These are phyloP conservation scores for Sminthurinus signatus DNA, from an alignment of 1,140 invertebrate species.

Conservation along the genomic window DNA sequence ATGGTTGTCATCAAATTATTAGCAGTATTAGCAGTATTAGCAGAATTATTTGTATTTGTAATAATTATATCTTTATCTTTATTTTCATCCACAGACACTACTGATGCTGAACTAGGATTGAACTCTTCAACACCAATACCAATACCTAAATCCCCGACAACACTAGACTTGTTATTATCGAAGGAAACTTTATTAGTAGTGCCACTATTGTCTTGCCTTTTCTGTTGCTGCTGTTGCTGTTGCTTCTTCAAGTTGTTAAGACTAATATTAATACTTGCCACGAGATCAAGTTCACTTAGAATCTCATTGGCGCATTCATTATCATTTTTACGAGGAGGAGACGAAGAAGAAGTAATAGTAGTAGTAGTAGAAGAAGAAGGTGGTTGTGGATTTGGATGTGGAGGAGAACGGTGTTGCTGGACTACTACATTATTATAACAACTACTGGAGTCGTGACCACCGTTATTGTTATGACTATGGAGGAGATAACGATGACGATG, in stretches of 20 bases:
- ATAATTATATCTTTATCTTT: neutral
- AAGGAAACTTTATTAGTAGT: neutral
- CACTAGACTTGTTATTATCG: neutral
- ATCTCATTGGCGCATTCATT: conserved; percentile 24
- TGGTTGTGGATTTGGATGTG: too few species aligned
- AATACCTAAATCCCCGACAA: too few species aligned
- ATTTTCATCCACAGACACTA: neutral
- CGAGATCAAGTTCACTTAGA: conserved; percentile 36
- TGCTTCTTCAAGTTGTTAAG: conserved; percentile 3
- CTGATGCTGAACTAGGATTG: neutral
- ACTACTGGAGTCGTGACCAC: neutral
- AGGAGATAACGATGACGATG: too few species aligned
- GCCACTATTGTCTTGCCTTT: too few species aligned
- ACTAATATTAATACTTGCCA: conserved; percentile 23
- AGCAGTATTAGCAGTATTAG: too few species aligned
- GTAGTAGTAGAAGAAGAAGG: too few species aligned
- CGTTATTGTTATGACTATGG: neutral
- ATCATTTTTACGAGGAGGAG: conserved; percentile 13
- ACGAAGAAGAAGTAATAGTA: neutral
- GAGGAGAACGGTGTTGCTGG: too few species aligned
- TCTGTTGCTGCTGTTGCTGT: too few species aligned
- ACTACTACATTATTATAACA: too few species aligned
- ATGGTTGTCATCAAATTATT: too few species aligned
- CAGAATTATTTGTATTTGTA: too few species aligned
- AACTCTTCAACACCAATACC: neutral